These are phyloP conservation scores for Holothuria leucospilota DNA, from an alignment of 53 echinoderm and acorn worm genomes.

Conservation along the genomic window DNA sequence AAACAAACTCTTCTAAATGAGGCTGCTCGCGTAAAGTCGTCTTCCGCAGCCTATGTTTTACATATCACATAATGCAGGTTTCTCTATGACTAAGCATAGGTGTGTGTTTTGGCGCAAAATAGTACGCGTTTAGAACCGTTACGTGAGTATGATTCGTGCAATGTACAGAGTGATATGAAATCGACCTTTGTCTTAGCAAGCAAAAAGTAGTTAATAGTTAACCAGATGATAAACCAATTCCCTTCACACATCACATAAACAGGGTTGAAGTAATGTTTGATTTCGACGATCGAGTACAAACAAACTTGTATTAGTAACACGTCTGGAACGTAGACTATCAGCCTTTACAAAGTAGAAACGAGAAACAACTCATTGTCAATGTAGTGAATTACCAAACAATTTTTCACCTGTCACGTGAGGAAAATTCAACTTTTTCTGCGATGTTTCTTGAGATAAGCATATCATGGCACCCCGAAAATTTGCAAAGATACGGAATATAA, in stretches of 20 bases:
- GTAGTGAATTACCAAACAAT: too few species aligned
- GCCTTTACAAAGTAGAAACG: too few species aligned
- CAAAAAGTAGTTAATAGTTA: constrained; percentile 30
- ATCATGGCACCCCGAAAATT: too few species aligned
- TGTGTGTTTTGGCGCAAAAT: constrained; percentile 30
- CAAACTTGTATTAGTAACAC: too few species aligned
- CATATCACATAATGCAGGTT: background rate
- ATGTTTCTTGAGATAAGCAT: too few species aligned
- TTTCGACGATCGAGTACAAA: background rate
- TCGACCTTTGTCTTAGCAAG: constrained; percentile 47
- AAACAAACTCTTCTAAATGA: background rate
- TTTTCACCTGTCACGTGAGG: too few species aligned
- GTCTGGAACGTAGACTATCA: too few species aligned
- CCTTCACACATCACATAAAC: constrained; percentile 26
- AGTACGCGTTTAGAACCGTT: background rate
- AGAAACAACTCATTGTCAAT: too few species aligned
- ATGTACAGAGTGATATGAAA: background rate
- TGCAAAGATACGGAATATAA: too few species aligned
- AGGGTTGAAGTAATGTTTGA: constrained; percentile 9
- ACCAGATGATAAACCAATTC: background rate
- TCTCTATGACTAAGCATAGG: background rate
- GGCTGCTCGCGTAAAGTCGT: background rate
- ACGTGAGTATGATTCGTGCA: background rate
- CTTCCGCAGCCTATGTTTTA: background rate
- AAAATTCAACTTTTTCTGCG: too few species aligned